These are phyloP conservation scores for Erebia ligea DNA, from an alignment of 2,888 invertebrate species.

Conservation along the genomic window DNA sequence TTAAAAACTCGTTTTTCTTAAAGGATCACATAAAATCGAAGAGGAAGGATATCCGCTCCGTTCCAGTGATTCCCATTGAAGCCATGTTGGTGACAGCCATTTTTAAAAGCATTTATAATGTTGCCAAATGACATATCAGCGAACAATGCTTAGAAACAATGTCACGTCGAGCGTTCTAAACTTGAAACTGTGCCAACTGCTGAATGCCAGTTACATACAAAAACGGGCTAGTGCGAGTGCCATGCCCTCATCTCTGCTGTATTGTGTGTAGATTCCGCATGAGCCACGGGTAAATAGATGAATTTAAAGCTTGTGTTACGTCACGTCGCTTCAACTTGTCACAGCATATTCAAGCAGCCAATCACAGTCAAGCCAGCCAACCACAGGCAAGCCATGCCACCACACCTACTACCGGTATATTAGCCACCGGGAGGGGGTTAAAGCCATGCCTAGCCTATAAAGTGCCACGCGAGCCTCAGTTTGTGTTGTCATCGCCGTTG, in stretches of 20 bases:
- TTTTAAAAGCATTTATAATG: conserved; percentile 37
- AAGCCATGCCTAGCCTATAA: no score
- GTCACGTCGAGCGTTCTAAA: conserved; percentile 33
- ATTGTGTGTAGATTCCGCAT: background rate
- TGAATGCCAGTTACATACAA: conserved; percentile 26
- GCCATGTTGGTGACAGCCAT: conserved; percentile 25
- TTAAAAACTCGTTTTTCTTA: no score
- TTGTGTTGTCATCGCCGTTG: no score
- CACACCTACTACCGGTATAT: no score
- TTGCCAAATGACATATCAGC: conserved; percentile 39
- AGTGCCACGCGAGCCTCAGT: no score
- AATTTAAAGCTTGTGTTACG: background rate
- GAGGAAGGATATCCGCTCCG: background rate
- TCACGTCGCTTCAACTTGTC: no score
- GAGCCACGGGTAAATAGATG: background rate
- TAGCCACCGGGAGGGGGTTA: no score
- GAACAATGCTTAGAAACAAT: conserved; percentile 39
- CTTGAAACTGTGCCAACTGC: conserved; percentile 36
- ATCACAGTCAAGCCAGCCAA: no score
- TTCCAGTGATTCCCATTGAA: conserved; percentile 18
- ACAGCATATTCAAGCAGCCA: no score
- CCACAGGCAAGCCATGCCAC: no score
- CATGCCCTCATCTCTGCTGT: conserved; percentile 12
- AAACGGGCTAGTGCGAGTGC: background rate
- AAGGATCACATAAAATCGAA: background rate